Base-by-base conservation (phyloP, 1,140 invertebrate genomes). In the Sminthurinus signatus region DNA sequence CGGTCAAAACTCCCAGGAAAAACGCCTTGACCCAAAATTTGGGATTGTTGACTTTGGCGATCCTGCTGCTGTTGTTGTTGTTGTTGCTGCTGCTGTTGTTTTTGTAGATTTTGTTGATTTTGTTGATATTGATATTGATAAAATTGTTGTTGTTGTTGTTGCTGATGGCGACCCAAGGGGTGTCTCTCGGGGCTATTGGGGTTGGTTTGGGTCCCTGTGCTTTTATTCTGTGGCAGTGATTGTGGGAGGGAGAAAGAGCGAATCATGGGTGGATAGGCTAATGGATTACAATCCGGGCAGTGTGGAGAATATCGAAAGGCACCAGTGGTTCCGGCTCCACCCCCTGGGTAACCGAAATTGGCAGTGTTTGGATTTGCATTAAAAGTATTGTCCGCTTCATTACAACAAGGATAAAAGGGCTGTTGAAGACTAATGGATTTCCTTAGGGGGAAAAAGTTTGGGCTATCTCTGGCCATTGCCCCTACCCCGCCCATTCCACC, bases 121-220 rank as follows among this genome's bases (percentile, higher is more conserved):
- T 28, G 0, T n/a, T n/a, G n/a, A n/a, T n/a, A n/a, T n/a, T n/a
- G n/a, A n/a, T n/a, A n/a, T n/a, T n/a, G n/a, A n/a, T n/a, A n/a
- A n/a, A n/a, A n/a, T 28, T 25, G 8, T 42, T 31, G 28, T 39
- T 52, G 25, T 23, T 14, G 51, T 25, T 54, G 51, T n/a, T 32
- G 29, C 32, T 56, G 54, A 28, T 36, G 51, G 29, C 54, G 28
- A 39, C 52, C 17, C n/a, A 27, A 25, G 3, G 52, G 56, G 5
- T 57, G 42, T 32, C 51, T 63, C 32, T 66, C 65, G 12, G 69
- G 69, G 60, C 62, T 67, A 42, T 67, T 67, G 0, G 69, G 69
- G 55, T 67, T 67, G 12, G 69, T 70, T 56, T 70, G 69, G 1
- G 69, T 70, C 28, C 69, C 69, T n/a, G 65, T 67, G 2, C 56